Percentiles rank a stretch among this genome's conserved stretches.
These are phyloP conservation scores for Morpho achilles DNA, from an alignment of 2,888 invertebrate species.

Conservation along the genomic window DNA sequence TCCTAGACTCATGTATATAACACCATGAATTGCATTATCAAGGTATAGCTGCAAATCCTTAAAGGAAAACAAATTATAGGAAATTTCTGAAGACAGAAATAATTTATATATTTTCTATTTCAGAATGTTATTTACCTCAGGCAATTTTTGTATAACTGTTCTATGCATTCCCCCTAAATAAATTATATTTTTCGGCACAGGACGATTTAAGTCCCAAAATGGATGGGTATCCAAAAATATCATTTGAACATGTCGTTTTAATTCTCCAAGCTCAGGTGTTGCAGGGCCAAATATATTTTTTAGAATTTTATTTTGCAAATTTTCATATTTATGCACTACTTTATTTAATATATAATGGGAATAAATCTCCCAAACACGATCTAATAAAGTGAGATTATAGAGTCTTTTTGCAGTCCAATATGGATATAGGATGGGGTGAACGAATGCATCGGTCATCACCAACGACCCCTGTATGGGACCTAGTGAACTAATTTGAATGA, in stretches of 20 bases:
- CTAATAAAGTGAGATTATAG: conserved; percentile 29
- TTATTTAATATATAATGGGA: conserved; percentile 7
- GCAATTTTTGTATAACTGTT: conserved; percentile 44
- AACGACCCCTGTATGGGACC: conserved; percentile 20
- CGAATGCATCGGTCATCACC: conserved; percentile 21
- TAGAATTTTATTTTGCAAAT: conserved; percentile 21
- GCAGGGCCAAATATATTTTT: conserved; percentile 20
- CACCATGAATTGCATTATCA: conserved; percentile 43
- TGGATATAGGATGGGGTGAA: conserved; percentile 28
- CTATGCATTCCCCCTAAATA: conserved; percentile 60
- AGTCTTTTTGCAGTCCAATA: conserved; percentile 16
- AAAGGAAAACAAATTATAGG: conserved; percentile 8
- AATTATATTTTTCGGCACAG: conserved; percentile 52
- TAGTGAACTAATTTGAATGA: conserved; percentile 27
- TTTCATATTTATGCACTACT: conserved; percentile 5
- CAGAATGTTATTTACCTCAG: conserved; percentile 21
- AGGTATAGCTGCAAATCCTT: conserved; percentile 46
- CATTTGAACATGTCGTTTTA: conserved; percentile 42
- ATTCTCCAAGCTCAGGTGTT: conserved; percentile 28
- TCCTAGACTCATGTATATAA: conserved; percentile 53
- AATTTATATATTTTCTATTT: too few relatives aligned
- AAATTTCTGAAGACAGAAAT: too few relatives aligned
- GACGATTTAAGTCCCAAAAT: conserved; percentile 44
- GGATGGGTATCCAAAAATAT: conserved; percentile 54
- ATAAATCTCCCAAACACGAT: conserved; percentile 25